phyloP scores from a whole-genome alignment of 2,113 vertebrate species.

The Leucopsar rothschildi region DNA sequence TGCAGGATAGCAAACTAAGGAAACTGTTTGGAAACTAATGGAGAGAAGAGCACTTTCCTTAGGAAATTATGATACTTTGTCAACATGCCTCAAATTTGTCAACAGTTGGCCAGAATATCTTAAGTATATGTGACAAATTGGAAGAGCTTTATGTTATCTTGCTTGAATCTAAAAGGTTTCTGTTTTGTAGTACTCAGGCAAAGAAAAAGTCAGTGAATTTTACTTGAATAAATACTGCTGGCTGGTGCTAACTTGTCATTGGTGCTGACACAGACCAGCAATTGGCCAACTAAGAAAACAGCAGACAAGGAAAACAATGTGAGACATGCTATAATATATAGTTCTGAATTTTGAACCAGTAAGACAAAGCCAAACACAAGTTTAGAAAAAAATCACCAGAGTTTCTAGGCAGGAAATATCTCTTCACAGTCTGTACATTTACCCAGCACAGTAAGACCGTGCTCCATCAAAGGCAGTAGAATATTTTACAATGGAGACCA shows the following conservation, averaged over 20 bases:
- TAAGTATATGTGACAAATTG: neutral
- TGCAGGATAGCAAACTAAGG: neutral
- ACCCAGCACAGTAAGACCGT: neutral
- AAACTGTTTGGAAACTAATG: neutral
- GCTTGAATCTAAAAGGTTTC: neutral
- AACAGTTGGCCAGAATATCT: neutral
- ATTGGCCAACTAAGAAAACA: constrained; percentile 12
- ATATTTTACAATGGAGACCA: neutral
- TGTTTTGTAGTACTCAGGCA: constrained; percentile 8
- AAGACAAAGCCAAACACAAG: neutral
- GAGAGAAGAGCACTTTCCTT: neutral
- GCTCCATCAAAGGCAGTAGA: neutral
- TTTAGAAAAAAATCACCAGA: neutral
- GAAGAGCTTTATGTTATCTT: neutral
- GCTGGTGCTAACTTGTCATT: constrained; percentile 40
- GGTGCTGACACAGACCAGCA: constrained; percentile 16
- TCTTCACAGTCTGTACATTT: neutral
- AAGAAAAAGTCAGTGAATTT: constrained; percentile 44
- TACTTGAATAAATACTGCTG: constrained; percentile 38
- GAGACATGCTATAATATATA: neutral
- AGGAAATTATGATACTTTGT: neutral
- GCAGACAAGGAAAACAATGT: constrained; percentile 33
- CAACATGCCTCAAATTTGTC: neutral
- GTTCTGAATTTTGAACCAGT: neutral
- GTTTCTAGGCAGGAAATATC: neutral